Conservation (phyloP, 2,888 invertebrate species). For the Steromphala cineraria region DNA sequence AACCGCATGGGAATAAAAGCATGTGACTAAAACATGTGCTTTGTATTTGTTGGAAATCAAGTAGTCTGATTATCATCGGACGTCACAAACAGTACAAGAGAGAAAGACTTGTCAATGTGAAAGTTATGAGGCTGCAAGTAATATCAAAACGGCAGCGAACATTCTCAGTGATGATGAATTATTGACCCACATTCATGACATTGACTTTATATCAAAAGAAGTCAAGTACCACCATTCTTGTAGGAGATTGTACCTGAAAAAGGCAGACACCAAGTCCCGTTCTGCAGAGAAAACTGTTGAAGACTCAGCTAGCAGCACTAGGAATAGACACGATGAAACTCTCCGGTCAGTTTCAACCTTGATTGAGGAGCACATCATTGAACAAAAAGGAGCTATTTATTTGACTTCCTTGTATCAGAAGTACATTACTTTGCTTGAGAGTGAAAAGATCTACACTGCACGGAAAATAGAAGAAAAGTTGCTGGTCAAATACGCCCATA, state of each 20-base stretch:
- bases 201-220: conserved; percentile 26
- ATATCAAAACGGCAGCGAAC: background rate
- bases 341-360: background rate
- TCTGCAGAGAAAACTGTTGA: too few relatives aligned
- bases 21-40: too few relatives aligned
- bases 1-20: too few relatives aligned
- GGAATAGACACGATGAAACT: background rate
- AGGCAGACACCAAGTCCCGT: background rate
- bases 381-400: background rate
- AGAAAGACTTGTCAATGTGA: too few relatives aligned
- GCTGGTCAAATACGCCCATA: background rate
- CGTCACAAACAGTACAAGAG: too few relatives aligned
- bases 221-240: conserved; percentile 24
- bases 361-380: background rate
- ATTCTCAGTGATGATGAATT: conserved; percentile 12
- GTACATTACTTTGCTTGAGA: background rate
- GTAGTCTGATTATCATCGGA: too few relatives aligned
- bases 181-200: conserved; percentile 15
- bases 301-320: too few relatives aligned
- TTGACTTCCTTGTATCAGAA: background rate
- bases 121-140: too few relatives aligned
- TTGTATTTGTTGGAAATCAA: too few relatives aligned
- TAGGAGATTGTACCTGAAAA: background rate
- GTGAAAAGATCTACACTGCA: background rate
- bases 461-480: background rate